Evolutionary conservation across 2,888 invertebrate genomes (phyloP), one percentile per base, ranked within the genome.

Genomic region (Pteria penguin): DNA sequence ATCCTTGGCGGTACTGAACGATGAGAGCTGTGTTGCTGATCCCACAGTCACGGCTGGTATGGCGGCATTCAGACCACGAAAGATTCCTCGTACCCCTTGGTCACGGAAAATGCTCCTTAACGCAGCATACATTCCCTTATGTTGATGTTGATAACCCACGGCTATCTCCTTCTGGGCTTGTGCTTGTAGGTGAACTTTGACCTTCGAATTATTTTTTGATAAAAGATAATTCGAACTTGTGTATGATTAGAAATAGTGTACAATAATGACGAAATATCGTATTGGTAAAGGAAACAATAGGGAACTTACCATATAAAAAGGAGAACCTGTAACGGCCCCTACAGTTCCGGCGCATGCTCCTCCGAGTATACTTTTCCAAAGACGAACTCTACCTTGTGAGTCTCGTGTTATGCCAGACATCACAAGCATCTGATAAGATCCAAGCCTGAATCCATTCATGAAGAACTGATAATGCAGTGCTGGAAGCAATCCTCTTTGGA

Each of bases 391-490:
- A 0, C 96, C 96, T 14, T 94, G 85, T 1, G 90, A 87, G 81
- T 94, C 93, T 22, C 93, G 92, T n/a, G 94, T 94, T 36, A 94
- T 94, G 2, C 95, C 96, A 74, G 94, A 94, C 70, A 95, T 95
- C 86, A 94, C 94, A 1, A 95, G 94, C 83, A 94, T 94, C 80
- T 96, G 95, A 90, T 95, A 97, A 31, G 95, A 94, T 26, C 96
- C 96, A 86, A 96, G 93, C 81, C 96, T 94, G 80, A 91, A 85
- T n/a, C 96, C 96, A 91, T 98, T 98, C 90, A 98, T 94, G 76
- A 95, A 95, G 88, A 97, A 95, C 92, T 98, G 98, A 92, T 97
- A 97, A 80, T 95, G 95, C 14, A 98, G 92, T 68, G 97, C 97
- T 0, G 98, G 96, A 0, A 94, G 94, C 0, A 98, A 93, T 0